phyloP scores from a whole-genome alignment of 2,113 vertebrate species.

The Solea senegalensis region DNA sequence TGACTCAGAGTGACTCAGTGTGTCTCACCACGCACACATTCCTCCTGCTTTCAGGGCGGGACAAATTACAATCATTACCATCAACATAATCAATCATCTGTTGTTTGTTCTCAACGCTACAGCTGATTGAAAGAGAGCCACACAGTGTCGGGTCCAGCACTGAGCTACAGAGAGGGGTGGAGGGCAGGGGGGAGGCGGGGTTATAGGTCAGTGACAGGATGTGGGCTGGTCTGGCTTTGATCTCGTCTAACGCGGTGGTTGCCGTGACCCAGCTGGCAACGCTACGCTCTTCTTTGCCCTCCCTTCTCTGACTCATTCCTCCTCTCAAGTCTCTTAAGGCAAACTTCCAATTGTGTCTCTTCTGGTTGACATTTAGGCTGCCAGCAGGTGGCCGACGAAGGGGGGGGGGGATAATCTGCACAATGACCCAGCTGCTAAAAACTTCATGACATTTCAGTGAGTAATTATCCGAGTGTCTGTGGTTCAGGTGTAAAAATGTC shows the following conservation, averaged over 20 bases:
- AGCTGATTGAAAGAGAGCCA: constrained; percentile 50
- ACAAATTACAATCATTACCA: constrained; percentile 20
- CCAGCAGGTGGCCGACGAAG: constrained; percentile 44
- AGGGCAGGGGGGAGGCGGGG: constrained; percentile 4
- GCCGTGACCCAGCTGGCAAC: constrained; percentile 73
- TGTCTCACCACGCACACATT: constrained; percentile 48
- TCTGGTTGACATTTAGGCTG: constrained; percentile 60
- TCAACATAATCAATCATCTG: constrained; percentile 32
- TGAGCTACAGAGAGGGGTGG: constrained; percentile 43
- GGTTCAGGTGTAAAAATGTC: constrained; percentile 21
- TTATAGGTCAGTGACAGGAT: constrained; percentile 71
- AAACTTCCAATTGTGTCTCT: constrained; percentile 32
- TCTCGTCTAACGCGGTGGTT: constrained; percentile 60
- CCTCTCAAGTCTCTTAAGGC: constrained; percentile 40
- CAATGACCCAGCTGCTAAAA: constrained; percentile 15
- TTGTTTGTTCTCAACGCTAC: not conserved
- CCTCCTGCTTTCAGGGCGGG: not conserved
- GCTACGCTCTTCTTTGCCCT: constrained; percentile 40
- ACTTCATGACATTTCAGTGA: constrained; percentile 3
- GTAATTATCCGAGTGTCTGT: constrained; percentile 8
- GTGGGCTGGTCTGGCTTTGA: constrained; percentile 75
- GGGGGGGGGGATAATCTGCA: constrained; percentile 9
- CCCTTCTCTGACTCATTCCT: constrained; percentile 48
- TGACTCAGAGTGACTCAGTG: constrained; percentile 48
- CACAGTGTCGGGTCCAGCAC: constrained; percentile 23